Conservation (phyloP, 1,140 invertebrate genomes). For the Drosophila micromelanica region DNA sequence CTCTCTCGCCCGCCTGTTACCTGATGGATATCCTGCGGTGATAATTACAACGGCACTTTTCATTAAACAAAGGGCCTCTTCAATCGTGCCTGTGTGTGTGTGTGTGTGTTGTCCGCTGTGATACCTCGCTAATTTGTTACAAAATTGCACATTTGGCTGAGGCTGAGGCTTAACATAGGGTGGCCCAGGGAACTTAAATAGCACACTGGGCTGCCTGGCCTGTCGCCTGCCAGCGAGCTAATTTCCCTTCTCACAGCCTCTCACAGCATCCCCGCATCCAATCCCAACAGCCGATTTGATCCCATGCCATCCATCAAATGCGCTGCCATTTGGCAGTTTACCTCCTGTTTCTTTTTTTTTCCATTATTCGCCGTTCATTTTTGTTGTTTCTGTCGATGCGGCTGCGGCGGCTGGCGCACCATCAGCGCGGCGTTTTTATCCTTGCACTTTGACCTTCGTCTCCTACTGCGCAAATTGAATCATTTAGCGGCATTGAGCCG, state of each 20-base stretch:
- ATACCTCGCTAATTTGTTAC: conserved; percentile 72
- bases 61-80: conserved; percentile 29
- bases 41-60: conserved; percentile 46
- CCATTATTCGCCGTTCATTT: conserved; percentile 36
- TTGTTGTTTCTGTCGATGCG: too few relatives aligned
- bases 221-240: background rate
- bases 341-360: conserved; percentile 32
- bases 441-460: conserved; percentile 68
- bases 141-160: conserved; percentile 73
- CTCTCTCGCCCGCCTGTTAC: conserved; percentile 2
- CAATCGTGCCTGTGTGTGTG: background rate
- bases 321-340: conserved; percentile 68
- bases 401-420: conserved; percentile 4
- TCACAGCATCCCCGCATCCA: conserved; percentile 52
- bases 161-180: conserved; percentile 56
- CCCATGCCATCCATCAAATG: conserved; percentile 64
- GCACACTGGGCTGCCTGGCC: conserved; percentile 3
- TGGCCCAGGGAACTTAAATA: conserved; percentile 19
- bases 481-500: conserved; percentile 63
- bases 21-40: conserved; percentile 31
- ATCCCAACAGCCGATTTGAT: conserved; percentile 4
- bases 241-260: conserved; percentile 41
- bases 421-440: conserved; percentile 29
- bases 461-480: conserved; percentile 70
- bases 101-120: conserved; percentile 1